Evolutionary conservation across 2,113 vertebrate genomes (phyloP).

Genomic region (Upupa epops): DNA sequence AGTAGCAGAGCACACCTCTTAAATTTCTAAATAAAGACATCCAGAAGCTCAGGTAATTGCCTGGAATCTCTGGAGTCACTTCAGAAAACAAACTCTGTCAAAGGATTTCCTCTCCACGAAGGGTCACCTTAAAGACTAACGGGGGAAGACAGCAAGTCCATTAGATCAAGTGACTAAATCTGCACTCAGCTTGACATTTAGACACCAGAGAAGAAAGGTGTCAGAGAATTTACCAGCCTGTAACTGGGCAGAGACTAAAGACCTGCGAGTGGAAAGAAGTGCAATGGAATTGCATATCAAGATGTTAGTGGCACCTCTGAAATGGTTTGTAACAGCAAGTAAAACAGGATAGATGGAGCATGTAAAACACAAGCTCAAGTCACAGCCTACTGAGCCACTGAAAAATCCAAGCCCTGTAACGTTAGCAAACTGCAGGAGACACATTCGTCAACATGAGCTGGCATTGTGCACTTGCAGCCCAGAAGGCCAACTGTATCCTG

Average conservation of each 20-base stretch:
- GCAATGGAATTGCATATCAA: constrained; percentile 7
- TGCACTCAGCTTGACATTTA: neutral
- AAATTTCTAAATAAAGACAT: constrained; percentile 45
- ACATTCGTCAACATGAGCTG: neutral
- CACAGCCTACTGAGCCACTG: neutral
- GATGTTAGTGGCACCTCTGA: neutral
- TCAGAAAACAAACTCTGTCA: constrained; percentile 50
- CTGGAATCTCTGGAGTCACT: constrained; percentile 26
- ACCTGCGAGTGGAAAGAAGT: neutral
- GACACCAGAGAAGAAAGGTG: neutral
- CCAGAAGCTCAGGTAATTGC: constrained; percentile 31
- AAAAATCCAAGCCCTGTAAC: neutral
- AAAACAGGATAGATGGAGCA: neutral
- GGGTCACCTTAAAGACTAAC: constrained; percentile 40
- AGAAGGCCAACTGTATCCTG: too few relatives aligned
- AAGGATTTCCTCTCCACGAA: neutral
- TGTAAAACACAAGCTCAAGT: neutral
- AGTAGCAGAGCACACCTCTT: neutral
- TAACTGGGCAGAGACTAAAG: neutral
- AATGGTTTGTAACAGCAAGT: neutral
- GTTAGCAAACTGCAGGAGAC: neutral
- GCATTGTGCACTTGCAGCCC: too few relatives aligned
- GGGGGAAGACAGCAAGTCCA: constrained; percentile 31
- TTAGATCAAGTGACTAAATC: constrained; percentile 34
- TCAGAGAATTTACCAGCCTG: constrained; percentile 30